Conservation (phyloP, 64 coral and sea anemone genomes). For the Dendrophyllia cribrosa region DNA sequence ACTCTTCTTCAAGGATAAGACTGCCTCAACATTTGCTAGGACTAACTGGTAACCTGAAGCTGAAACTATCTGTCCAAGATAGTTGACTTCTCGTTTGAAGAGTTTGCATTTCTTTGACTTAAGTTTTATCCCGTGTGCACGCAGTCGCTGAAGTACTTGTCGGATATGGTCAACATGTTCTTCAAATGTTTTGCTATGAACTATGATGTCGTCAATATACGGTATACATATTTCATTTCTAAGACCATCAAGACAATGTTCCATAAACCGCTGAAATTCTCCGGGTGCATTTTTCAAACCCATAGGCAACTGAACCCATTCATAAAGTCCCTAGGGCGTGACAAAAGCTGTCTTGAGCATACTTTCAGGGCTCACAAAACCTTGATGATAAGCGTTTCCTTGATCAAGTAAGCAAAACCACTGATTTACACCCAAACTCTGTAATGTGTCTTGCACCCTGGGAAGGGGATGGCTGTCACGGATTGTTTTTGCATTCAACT, state of each 20-base stretch:
- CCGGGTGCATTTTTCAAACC: slow-evolving; percentile 24
- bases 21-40: background rate
- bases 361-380: background rate
- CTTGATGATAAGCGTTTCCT: slow-evolving; percentile 42
- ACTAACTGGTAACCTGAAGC: background rate
- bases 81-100: slow-evolving; percentile 4
- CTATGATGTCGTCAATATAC: slow-evolving; percentile 32
- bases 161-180: slow-evolving; percentile 6
- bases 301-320: background rate
- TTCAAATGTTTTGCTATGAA: slow-evolving; percentile 7
- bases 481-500: slow-evolving; percentile 18
- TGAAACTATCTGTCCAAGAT: background rate
- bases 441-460: slow-evolving; percentile 14
- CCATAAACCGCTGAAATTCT: slow-evolving; percentile 32
- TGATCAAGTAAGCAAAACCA: slow-evolving; percentile 39
- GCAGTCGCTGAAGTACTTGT: background rate
- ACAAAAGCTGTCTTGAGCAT: background rate
- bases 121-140: background rate
- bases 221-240: slow-evolving; percentile 24
- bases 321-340: background rate
- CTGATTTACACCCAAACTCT: slow-evolving; percentile 41
- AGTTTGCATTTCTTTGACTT: background rate
- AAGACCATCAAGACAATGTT: slow-evolving; percentile 7
- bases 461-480: slow-evolving; percentile 43
- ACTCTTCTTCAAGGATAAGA: background rate